Evolutionary conservation across 2,888 invertebrate genomes (phyloP).

Genomic region (Teleogryllus oceanicus): DNA sequence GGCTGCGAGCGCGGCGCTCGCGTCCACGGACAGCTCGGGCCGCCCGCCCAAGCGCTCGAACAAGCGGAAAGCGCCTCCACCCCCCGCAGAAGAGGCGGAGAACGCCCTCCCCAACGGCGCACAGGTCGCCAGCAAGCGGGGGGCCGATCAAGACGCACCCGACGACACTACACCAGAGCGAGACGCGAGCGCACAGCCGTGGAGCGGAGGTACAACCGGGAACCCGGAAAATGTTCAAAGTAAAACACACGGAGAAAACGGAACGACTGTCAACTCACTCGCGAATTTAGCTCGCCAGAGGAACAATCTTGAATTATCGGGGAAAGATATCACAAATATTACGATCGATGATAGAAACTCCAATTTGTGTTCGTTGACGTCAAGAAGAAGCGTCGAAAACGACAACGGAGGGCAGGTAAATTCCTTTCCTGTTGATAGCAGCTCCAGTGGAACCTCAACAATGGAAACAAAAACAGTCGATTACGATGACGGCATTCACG

Average conservation of each 20-base stretch:
- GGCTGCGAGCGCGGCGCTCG: constrained; percentile 32
- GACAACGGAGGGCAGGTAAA: not conserved
- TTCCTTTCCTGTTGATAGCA: constrained; percentile 18
- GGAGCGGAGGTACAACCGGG: not conserved
- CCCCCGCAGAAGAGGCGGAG: constrained; percentile 46
- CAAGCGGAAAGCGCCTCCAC: constrained; percentile 71
- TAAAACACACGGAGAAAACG: not conserved
- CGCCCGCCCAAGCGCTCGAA: constrained; percentile 57
- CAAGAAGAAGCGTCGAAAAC: not conserved
- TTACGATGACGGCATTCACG: constrained; percentile 24
- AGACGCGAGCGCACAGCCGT: not conserved
- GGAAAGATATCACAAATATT: constrained; percentile 24
- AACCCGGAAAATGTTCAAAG: not conserved
- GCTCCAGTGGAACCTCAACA: constrained; percentile 20
- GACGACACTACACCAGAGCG: not conserved
- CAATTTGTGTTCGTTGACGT: not conserved
- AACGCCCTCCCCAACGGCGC: not conserved
- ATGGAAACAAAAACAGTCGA: constrained; percentile 20
- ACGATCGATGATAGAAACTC: not conserved
- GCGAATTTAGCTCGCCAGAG: constrained; percentile 26
- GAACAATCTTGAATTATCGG: constrained; percentile 25
- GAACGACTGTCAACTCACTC: not conserved
- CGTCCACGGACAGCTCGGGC: constrained; percentile 42
- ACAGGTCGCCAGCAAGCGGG: not conserved
- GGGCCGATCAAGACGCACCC: not conserved